Conservation (phyloP, 2,113 vertebrate species). For the Lathamus discolor region DNA sequence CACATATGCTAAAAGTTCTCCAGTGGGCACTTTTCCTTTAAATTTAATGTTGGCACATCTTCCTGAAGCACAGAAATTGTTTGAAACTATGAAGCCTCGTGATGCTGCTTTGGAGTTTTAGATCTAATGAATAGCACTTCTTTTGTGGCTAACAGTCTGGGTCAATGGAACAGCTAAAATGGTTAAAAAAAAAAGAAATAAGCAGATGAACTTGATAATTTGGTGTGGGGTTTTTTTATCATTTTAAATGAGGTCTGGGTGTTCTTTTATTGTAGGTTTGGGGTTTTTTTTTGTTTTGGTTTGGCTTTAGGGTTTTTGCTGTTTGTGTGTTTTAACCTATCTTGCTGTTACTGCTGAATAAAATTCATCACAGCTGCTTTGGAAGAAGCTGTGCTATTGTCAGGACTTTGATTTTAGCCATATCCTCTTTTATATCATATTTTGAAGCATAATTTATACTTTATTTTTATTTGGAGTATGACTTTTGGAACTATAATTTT, state of each 20-base stretch:
- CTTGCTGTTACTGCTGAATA: neutral
- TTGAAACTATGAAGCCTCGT: neutral
- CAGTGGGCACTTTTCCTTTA: neutral
- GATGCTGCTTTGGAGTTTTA: neutral
- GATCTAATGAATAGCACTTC: neutral
- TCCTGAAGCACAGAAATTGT: neutral
- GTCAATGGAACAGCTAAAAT: neutral
- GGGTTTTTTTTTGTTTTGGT: neutral
- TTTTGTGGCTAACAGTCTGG: neutral
- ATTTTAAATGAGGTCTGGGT: neutral
- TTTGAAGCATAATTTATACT: neutral
- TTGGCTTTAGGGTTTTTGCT: accelerated
- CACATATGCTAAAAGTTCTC: neutral
- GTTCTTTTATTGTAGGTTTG: neutral
- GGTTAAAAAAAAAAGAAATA: neutral
- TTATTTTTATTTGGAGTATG: neutral
- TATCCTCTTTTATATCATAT: neutral
- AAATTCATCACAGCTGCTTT: neutral
- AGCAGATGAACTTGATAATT: neutral
- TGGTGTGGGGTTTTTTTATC: no score
- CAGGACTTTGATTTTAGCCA: neutral
- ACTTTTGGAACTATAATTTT: neutral
- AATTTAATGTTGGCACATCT: neutral
- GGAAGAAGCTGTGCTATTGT: neutral
- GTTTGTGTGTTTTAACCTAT: neutral